Percentiles rank a stretch among this genome's conserved stretches.
Conservation (phyloP, 2,797 vertebrate species). For the Fringilla coelebs region DNA sequence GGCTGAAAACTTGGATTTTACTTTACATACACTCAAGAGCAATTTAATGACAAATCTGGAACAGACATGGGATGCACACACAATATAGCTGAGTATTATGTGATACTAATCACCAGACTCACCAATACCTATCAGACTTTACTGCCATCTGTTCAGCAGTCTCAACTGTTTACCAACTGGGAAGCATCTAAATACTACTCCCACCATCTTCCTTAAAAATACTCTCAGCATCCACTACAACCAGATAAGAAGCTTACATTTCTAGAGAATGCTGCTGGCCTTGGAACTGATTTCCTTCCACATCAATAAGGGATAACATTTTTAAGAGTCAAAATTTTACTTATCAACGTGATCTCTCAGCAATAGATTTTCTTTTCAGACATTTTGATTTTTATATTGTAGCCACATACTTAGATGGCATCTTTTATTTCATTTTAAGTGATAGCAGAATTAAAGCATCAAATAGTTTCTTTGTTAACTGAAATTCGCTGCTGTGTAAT, state of each 20-base stretch:
- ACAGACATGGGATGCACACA: neutral
- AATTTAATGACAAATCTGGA: neutral
- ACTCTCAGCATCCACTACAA: neutral
- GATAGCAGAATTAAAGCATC: neutral
- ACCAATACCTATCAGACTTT: neutral
- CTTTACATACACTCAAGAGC: neutral
- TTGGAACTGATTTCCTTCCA: neutral
- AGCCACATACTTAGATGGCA: neutral
- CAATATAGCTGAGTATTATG: neutral
- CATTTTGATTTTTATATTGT: neutral
- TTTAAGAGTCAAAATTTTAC: neutral
- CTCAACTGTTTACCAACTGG: neutral
- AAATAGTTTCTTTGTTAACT: neutral
- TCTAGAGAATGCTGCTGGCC: neutral
- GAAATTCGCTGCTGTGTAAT: neutral
- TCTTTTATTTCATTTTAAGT: neutral
- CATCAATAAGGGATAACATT: neutral
- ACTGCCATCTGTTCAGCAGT: neutral
- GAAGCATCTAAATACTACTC: neutral
- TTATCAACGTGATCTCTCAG: neutral
- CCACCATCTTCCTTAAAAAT: neutral
- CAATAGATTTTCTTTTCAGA: neutral
- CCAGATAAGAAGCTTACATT: neutral
- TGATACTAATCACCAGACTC: neutral
- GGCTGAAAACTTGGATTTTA: neutral